A percentile compares a stretch with the other conserved stretches of the same genome.
phyloP scores from a whole-genome alignment of 37 sponge, comb jelly and placozoan species.

The Geodia barretti region DNA sequence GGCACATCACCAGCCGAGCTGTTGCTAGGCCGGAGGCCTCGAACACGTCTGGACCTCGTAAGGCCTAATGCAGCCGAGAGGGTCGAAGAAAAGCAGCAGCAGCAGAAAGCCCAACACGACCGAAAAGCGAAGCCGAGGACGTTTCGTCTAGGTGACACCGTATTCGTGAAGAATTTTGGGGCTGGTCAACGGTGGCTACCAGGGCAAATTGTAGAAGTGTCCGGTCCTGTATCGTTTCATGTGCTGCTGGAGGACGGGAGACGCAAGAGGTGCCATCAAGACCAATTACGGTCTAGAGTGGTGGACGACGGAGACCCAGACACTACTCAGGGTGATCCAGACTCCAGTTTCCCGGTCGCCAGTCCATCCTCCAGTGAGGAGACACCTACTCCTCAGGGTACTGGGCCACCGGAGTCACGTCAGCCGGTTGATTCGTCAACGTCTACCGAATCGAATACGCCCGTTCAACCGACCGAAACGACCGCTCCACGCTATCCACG shows the following conservation, averaged over 20 bases:
- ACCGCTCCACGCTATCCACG: too few species aligned
- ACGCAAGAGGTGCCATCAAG: constrained; percentile 4
- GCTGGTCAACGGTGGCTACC: constrained; percentile 26
- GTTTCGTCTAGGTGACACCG: constrained; percentile 23
- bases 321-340: too few species aligned
- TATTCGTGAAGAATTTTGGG: constrained; percentile 2
- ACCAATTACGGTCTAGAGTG: constrained; percentile 9
- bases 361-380: too few species aligned
- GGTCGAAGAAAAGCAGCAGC: constrained; percentile 22
- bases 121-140: background rate
- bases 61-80: constrained; percentile 11
- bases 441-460: too few species aligned
- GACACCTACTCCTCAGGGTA: too few species aligned
- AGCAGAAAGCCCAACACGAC: constrained; percentile 25
- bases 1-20: constrained; percentile 40
- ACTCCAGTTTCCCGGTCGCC: too few species aligned
- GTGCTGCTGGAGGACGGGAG: constrained; percentile 1
- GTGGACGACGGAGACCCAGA: too few species aligned
- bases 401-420: too few species aligned
- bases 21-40: constrained; percentile 30
- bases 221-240: constrained; percentile 19
- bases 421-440: too few species aligned
- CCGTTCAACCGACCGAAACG: too few species aligned
- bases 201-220: background rate
- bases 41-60: constrained; percentile 29